Evolutionary conservation across 2,888 invertebrate species (phyloP).

Genomic region (Stictocephala bisonia): DNA sequence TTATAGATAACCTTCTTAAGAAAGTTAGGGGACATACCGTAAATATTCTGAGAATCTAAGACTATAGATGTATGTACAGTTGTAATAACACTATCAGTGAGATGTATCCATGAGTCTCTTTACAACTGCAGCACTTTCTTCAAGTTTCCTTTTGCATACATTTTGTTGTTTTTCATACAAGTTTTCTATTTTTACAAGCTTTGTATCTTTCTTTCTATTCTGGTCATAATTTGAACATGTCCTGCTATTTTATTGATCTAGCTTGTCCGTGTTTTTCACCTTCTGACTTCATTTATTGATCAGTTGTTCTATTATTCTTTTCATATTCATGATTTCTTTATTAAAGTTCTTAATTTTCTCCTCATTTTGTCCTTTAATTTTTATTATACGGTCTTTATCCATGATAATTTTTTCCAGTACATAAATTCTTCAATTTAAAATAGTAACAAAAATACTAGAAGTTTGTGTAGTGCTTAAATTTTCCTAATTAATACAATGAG

Average conservation of each 20-base stretch:
- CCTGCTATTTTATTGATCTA: conserved; percentile 83
- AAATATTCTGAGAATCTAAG: too few species aligned
- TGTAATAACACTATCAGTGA: too few species aligned
- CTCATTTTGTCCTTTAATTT: conserved; percentile 84
- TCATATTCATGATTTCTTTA: conserved; percentile 78
- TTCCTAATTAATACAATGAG: too few species aligned
- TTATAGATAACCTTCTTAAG: too few species aligned
- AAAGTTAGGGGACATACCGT: too few species aligned
- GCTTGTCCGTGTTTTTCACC: conserved; percentile 85
- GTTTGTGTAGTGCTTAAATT: too few species aligned
- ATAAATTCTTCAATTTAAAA: too few species aligned
- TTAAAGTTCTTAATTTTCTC: conserved; percentile 79
- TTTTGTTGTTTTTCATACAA: conserved; percentile 83
- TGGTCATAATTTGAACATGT: conserved; percentile 82
- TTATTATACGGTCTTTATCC: conserved; percentile 74
- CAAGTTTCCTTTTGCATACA: conserved; percentile 87
- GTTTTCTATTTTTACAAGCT: conserved; percentile 82
- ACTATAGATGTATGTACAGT: too few species aligned
- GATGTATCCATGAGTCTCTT: conserved; percentile 85
- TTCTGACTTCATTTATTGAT: conserved; percentile 86
- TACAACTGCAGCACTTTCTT: conserved; percentile 87
- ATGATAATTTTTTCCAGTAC: conserved; percentile 78
- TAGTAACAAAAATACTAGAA: too few species aligned
- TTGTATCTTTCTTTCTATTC: conserved; percentile 82
- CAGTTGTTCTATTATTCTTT: conserved; percentile 82